A percentile compares a stretch with the other conserved stretches of the same genome.
Evolutionary conservation across 2,888 invertebrate genomes (phyloP).

Genomic region (Acleris emargana): DNA sequence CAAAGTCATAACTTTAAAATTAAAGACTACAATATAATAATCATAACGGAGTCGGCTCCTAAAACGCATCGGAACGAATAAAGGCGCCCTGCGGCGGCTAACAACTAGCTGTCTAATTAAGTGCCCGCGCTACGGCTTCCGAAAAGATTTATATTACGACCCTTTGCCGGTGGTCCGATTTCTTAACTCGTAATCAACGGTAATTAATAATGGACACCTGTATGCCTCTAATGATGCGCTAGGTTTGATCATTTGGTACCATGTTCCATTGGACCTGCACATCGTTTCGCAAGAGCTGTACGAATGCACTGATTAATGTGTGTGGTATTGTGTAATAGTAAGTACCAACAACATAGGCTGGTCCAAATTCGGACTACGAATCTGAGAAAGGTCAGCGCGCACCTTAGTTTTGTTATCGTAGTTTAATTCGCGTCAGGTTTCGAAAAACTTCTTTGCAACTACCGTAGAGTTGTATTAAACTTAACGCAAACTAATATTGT

Average conservation of each 20-base stretch:
- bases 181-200: slow-evolving; percentile 26
- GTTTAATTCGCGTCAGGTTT: too few relatives aligned
- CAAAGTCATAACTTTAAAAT: background rate
- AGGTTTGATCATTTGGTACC: slow-evolving; percentile 14
- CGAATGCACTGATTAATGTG: too few relatives aligned
- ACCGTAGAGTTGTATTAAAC: too few relatives aligned
- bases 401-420: too few relatives aligned
- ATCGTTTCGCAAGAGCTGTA: background rate
- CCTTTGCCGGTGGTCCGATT: slow-evolving; percentile 34
- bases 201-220: slow-evolving; percentile 36
- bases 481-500: too few relatives aligned
- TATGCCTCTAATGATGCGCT: slow-evolving; percentile 25
- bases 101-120: slow-evolving; percentile 28
- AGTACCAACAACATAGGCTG: too few relatives aligned
- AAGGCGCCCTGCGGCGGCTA: slow-evolving; percentile 28
- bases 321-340: too few relatives aligned
- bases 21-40: background rate
- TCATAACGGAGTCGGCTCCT: background rate
- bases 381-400: too few relatives aligned
- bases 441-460: too few relatives aligned
- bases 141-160: slow-evolving; percentile 34
- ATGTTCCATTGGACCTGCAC: too few relatives aligned
- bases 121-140: slow-evolving; percentile 30
- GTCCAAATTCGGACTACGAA: too few relatives aligned
- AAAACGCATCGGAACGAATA: slow-evolving; percentile 16